phyloP scores from a whole-genome alignment of 1,140 invertebrate species.

The Papilio polytes region DNA sequence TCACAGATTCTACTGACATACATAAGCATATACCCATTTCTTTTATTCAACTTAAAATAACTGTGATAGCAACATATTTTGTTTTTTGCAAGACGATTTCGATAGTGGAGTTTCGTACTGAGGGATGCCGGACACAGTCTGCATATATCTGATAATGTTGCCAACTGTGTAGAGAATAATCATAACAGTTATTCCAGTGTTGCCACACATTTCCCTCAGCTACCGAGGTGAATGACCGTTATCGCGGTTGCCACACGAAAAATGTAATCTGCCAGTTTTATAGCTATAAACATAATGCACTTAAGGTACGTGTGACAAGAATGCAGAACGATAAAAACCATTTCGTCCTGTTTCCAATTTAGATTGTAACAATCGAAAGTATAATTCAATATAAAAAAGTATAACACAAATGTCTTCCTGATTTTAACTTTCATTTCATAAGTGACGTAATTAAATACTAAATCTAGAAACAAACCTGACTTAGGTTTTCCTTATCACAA shows the following conservation, averaged over 20 bases:
- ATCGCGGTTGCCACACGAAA: slow-evolving; percentile 36
- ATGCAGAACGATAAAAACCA: slow-evolving; percentile 3
- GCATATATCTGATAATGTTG: background rate
- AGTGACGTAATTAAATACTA: background rate
- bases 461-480: background rate
- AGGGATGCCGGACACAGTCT: background rate
- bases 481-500: background rate
- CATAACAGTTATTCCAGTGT: background rate
- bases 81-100: background rate
- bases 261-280: slow-evolving; percentile 35
- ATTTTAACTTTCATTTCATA: too few species aligned
- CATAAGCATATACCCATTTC: background rate
- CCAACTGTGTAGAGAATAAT: background rate
- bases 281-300: slow-evolving; percentile 28
- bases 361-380: background rate
- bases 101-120: background rate
- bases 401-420: too few species aligned
- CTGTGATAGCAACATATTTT: background rate
- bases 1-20: background rate
- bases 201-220: background rate
- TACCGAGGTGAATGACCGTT: slow-evolving; percentile 18
- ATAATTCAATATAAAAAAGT: too few species aligned
- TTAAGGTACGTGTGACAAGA: slow-evolving; percentile 20
- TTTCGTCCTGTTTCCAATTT: background rate
- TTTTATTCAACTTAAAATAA: background rate